These are phyloP conservation scores for Loris lydekkerianus DNA, from an alignment of 2,797 vertebrate species.

Conservation along the genomic window DNA sequence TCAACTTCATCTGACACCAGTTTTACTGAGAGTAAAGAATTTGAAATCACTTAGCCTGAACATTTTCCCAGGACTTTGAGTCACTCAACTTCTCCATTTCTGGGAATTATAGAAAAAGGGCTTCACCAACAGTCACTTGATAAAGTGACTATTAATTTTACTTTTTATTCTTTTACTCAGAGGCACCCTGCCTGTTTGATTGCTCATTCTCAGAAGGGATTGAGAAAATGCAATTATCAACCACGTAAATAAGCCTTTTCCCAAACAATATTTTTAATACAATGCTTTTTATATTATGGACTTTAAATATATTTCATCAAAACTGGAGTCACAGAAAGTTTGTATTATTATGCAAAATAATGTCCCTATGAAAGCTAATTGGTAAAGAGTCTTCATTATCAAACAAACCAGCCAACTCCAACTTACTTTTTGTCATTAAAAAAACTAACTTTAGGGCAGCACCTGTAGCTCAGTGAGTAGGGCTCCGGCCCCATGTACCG, in stretches of 20 bases:
- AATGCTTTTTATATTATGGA: background rate
- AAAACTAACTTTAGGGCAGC: background rate
- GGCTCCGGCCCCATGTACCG: too few relatives aligned
- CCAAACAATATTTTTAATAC: background rate
- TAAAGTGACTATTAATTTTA: background rate
- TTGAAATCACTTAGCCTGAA: background rate
- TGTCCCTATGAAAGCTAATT: background rate
- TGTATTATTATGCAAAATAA: background rate
- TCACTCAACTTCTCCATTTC: background rate
- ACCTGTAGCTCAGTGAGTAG: too few relatives aligned
- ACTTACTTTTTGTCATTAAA: background rate
- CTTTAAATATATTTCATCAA: background rate
- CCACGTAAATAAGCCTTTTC: background rate
- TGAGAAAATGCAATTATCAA: background rate
- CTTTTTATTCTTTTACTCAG: background rate
- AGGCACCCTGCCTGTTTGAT: background rate
- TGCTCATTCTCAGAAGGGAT: background rate
- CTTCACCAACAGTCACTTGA: background rate
- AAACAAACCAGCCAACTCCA: background rate
- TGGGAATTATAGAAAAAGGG: background rate
- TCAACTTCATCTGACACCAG: background rate
- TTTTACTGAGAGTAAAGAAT: conserved; percentile 11
- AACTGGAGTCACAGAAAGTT: background rate
- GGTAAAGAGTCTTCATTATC: background rate
- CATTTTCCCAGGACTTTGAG: background rate